Evolutionary conservation across 2,888 invertebrate species (phyloP).

Genomic region (Ptilodon capucinus): DNA sequence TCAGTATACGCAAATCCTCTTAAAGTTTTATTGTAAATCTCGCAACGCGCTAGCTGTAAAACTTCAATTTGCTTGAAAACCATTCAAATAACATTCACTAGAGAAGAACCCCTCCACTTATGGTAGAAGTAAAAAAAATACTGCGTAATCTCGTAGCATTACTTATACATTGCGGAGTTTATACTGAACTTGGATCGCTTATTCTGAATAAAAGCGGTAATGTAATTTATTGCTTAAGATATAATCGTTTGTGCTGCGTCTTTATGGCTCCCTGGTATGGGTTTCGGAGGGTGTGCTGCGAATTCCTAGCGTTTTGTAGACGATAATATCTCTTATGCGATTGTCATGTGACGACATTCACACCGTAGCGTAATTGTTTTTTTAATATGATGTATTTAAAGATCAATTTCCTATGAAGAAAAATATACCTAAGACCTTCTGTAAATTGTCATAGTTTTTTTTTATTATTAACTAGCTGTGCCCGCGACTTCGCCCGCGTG

Average conservation of each 20-base stretch:
- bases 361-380: constrained; percentile 15
- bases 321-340: constrained; percentile 51
- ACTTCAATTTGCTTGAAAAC: constrained; percentile 6
- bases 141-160: not conserved
- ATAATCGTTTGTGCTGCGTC: constrained; percentile 13
- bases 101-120: not conserved
- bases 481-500: too few species aligned
- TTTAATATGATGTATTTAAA: too few species aligned
- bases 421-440: too few species aligned
- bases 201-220: constrained; percentile 21
- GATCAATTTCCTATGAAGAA: too few species aligned
- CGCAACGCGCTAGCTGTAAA: not conserved
- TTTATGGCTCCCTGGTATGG: constrained; percentile 10
- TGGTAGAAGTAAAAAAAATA: not conserved
- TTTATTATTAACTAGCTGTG: too few species aligned
- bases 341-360: constrained; percentile 23
- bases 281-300: constrained; percentile 41
- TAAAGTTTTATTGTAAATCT: not conserved
- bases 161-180: not conserved
- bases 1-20: not conserved
- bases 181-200: constrained; percentile 1
- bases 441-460: too few species aligned
- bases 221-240: constrained; percentile 22
- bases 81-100: not conserved
- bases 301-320: constrained; percentile 61